These are phyloP conservation scores for Carettochelys insculpta DNA, from an alignment of 2,113 vertebrate genomes.

Conservation along the genomic window DNA sequence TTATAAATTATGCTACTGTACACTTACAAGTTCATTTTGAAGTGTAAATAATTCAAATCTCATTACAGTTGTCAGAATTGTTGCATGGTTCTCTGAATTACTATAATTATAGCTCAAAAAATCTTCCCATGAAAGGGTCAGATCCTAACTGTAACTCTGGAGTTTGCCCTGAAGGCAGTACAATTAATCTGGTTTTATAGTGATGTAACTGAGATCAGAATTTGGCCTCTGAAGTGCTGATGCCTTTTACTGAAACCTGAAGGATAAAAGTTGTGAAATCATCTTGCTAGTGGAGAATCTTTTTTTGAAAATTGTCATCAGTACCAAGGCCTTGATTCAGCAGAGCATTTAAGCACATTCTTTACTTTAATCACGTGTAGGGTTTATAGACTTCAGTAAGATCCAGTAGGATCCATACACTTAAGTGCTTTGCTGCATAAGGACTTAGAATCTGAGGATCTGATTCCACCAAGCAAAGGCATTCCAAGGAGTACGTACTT, in stretches of 20 bases:
- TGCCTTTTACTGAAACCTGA: background rate
- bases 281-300: constrained; percentile 14
- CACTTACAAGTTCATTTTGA: background rate
- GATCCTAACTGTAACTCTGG: background rate
- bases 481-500: background rate
- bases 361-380: background rate
- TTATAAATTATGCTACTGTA: background rate
- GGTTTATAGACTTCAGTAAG: constrained; percentile 38
- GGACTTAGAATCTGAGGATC: background rate
- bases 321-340: background rate
- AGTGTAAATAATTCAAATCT: background rate
- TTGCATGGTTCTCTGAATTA: background rate
- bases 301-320: background rate
- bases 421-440: constrained; percentile 24
- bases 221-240: background rate
- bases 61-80: background rate
- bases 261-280: background rate
- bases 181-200: background rate
- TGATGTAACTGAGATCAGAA: accelerated
- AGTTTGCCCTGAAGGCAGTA: background rate
- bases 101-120: background rate
- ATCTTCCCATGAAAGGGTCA: background rate
- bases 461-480: background rate
- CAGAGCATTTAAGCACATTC: background rate
- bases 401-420: background rate